Percentiles rank a stretch among this genome's conserved stretches.
These are phyloP conservation scores for Poecile montanus DNA, from an alignment of 2,797 vertebrate species.

Conservation along the genomic window DNA sequence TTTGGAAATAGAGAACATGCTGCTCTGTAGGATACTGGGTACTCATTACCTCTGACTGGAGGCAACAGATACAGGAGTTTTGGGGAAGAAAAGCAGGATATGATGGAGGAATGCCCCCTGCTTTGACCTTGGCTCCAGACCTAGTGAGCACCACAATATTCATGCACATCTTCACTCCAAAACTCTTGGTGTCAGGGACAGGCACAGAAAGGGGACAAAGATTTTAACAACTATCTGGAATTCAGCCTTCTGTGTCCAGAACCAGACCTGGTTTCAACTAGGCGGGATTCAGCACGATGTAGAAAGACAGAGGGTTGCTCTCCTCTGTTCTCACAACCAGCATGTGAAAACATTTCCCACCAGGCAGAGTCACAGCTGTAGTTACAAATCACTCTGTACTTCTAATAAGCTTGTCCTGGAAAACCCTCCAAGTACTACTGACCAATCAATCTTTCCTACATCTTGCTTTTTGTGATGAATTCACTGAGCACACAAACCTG, in stretches of 20 bases:
- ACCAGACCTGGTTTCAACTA: neutral
- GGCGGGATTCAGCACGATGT: neutral
- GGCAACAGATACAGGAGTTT: neutral
- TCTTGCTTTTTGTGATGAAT: neutral
- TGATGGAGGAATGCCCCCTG: neutral
- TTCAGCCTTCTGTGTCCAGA: neutral
- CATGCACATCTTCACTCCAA: neutral
- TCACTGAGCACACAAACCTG: neutral
- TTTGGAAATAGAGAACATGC: conserved; percentile 8
- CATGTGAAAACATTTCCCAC: neutral
- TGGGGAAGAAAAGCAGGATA: neutral
- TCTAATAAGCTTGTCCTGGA: neutral
- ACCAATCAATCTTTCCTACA: neutral
- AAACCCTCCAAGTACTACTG: neutral
- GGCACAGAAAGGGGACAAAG: neutral
- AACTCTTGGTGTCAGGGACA: neutral
- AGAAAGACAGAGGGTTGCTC: neutral
- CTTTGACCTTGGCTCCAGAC: neutral
- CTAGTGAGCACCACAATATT: neutral
- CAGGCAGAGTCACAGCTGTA: neutral
- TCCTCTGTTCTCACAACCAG: neutral
- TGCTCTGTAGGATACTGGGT: neutral
- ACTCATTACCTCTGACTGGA: neutral
- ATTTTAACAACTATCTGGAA: neutral
- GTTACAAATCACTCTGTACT: neutral